A percentile compares a stretch with the other conserved stretches of the same genome.
Conservation (phyloP, 1,140 invertebrate genomes). For the Drosophila kikkawai region DNA sequence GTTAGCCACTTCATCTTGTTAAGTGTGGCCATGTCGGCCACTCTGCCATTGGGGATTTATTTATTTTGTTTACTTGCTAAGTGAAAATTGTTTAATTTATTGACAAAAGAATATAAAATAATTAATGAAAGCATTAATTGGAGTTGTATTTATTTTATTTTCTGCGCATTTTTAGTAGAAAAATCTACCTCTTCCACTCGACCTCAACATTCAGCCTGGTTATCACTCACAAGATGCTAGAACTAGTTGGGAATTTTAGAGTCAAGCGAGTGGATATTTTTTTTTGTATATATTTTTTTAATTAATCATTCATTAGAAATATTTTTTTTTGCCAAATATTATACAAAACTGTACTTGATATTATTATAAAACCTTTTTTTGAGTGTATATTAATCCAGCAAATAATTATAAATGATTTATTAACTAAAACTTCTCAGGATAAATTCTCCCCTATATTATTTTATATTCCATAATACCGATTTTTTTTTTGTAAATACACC, state of each 20-base stretch:
- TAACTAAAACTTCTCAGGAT: neutral
- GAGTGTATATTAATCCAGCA: neutral
- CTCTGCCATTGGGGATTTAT: conserved; percentile 56
- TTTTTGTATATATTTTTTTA: too few species aligned
- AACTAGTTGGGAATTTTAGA: too few species aligned
- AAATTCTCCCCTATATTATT: neutral
- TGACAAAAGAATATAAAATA: conserved; percentile 10
- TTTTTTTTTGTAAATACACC: neutral
- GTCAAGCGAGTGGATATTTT: too few species aligned
- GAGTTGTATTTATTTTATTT: neutral
- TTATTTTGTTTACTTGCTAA: conserved; percentile 68
- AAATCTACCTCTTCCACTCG: too few species aligned
- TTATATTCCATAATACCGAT: neutral
- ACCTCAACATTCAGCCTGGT: too few species aligned
- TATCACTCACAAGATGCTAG: too few species aligned
- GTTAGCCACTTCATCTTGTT: conserved; percentile 42
- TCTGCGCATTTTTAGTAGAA: too few species aligned
- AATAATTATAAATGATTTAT: neutral
- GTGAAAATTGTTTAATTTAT: conserved; percentile 63
- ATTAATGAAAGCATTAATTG: conserved; percentile 16
- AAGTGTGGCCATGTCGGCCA: conserved; percentile 33
- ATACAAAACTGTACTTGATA: too few species aligned
- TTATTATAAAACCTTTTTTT: neutral
- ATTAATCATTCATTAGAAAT: too few species aligned
- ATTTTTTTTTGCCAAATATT: too few species aligned